These are phyloP conservation scores for Ochotona princeps DNA, from an alignment of 2,113 vertebrate species.

Conservation along the genomic window DNA sequence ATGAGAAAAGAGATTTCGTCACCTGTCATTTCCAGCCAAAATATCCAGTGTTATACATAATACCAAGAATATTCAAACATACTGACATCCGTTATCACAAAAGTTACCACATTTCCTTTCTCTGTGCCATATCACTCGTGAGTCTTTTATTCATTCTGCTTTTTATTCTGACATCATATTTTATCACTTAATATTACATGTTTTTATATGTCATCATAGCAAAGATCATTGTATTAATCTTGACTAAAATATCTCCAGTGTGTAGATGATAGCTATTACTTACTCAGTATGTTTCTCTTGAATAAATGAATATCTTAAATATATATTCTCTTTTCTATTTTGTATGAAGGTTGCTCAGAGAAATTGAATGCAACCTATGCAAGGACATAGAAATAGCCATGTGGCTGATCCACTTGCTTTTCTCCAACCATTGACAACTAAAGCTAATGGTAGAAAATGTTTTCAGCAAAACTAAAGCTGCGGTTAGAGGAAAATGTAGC, in stretches of 20 bases:
- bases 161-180: not conserved
- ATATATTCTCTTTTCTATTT: slow-evolving; percentile 13
- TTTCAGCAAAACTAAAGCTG: not conserved
- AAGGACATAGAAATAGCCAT: not conserved
- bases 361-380: not conserved
- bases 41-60: not conserved
- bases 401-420: not conserved
- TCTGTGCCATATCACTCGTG: not conserved
- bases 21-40: not conserved
- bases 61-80: not conserved
- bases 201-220: not conserved
- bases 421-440: not conserved
- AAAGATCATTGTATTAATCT: not conserved
- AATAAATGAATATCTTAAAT: slow-evolving; percentile 13
- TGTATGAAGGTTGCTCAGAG: not conserved
- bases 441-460: not conserved
- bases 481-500: not conserved
- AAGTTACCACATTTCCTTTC: not conserved
- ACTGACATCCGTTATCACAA: not conserved
- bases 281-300: not conserved
- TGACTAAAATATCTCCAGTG: slow-evolving; percentile 24
- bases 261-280: not conserved
- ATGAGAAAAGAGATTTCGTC: not conserved
- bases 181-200: not conserved
- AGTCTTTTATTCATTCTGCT: not conserved